These are phyloP conservation scores for Pogonomyrmex californicus DNA, from an alignment of 1,140 invertebrate genomes.

Conservation along the genomic window DNA sequence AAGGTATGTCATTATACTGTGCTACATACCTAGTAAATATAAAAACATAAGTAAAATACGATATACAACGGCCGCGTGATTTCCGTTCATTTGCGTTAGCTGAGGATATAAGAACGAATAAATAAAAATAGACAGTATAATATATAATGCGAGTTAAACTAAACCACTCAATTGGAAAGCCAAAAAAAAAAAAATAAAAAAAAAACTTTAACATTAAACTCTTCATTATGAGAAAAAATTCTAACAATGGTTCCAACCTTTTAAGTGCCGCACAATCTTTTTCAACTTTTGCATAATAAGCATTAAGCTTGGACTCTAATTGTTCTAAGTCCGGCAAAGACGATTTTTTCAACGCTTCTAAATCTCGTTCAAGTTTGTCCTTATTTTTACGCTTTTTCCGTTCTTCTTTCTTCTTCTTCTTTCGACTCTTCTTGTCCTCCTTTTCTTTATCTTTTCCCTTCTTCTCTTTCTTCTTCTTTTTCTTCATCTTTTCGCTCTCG, in stretches of 20 bases:
- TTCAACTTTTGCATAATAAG: constrained; percentile 93
- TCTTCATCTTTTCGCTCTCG: constrained; percentile 90
- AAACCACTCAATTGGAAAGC: constrained; percentile 33
- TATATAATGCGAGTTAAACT: neutral
- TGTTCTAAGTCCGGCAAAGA: constrained; percentile 91
- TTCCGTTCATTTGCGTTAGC: constrained; percentile 64
- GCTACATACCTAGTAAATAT: constrained; percentile 85
- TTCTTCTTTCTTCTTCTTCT: constrained; percentile 88
- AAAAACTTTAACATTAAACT: constrained; percentile 2
- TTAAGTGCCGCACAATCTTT: constrained; percentile 89
- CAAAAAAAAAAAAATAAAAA: constrained; percentile 38
- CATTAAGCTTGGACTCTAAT: constrained; percentile 92
- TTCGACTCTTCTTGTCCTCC: constrained; percentile 87
- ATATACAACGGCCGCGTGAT: constrained; percentile 59
- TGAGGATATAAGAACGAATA: constrained; percentile 45
- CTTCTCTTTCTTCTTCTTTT: constrained; percentile 91
- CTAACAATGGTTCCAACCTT: constrained; percentile 81
- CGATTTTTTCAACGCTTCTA: constrained; percentile 88
- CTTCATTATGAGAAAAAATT: constrained; percentile 30
- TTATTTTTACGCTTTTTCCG: constrained; percentile 90
- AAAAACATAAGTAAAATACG: constrained; percentile 80
- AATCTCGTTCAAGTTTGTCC: constrained; percentile 88
- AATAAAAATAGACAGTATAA: constrained; percentile 40
- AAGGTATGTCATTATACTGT: constrained; percentile 86
- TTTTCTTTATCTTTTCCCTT: constrained; percentile 88